Evolutionary conservation across 2,797 vertebrate species (phyloP).

Genomic region (Xiphophorus birchmanni): DNA sequence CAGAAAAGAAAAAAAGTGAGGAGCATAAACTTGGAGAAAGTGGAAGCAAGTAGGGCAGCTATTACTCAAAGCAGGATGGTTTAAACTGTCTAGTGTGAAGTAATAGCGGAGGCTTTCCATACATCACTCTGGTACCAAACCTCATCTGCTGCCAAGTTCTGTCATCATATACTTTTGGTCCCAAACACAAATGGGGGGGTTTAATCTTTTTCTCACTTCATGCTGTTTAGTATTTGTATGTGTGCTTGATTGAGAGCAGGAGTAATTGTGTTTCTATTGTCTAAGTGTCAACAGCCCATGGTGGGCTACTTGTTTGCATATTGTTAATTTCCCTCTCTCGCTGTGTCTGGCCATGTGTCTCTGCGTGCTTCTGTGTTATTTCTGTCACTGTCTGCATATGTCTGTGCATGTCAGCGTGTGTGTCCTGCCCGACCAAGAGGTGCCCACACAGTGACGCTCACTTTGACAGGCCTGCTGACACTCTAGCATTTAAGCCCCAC

Average conservation of each 20-base stretch:
- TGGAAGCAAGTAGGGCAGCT: slow-evolving; percentile 15
- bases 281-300: slow-evolving; percentile 58
- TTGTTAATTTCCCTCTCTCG: slow-evolving; percentile 69
- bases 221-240: slow-evolving; percentile 35
- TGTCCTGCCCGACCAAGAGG: slow-evolving; percentile 46
- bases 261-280: slow-evolving; percentile 66
- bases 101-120: slow-evolving; percentile 45
- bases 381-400: slow-evolving; percentile 3
- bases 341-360: slow-evolving; percentile 39
- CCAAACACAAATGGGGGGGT: slow-evolving; percentile 48
- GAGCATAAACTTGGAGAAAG: slow-evolving; percentile 19
- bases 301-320: slow-evolving; percentile 69
- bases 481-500: slow-evolving; percentile 61
- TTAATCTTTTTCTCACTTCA: slow-evolving; percentile 51
- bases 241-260: slow-evolving; percentile 25
- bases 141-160: slow-evolving; percentile 42
- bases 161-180: slow-evolving; percentile 54
- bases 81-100: slow-evolving; percentile 49
- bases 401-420: slow-evolving; percentile 13
- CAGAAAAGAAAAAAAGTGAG: neutral
- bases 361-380: slow-evolving; percentile 37
- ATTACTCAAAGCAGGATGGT: slow-evolving; percentile 45
- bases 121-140: slow-evolving; percentile 50
- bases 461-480: slow-evolving; percentile 73
- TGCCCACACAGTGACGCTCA: slow-evolving; percentile 42